Percentiles rank a stretch among this genome's conserved stretches.
phyloP scores from a whole-genome alignment of 2,113 vertebrate genomes.

The Semnornis frantzii region DNA sequence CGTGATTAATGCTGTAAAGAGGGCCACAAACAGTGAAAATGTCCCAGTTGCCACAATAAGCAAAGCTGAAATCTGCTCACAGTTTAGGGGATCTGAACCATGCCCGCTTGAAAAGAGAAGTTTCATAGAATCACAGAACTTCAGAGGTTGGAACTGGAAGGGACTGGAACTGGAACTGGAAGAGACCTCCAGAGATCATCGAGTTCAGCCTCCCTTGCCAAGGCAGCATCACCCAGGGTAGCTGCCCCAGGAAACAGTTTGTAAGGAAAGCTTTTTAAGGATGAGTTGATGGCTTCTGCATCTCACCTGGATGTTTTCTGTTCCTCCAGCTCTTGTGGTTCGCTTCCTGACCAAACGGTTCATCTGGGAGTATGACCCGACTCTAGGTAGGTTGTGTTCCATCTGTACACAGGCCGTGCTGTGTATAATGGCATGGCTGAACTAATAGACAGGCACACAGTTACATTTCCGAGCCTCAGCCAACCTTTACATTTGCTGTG shows the following conservation, averaged over 20 bases:
- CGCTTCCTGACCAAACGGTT: conserved; percentile 95
- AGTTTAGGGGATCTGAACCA: not conserved
- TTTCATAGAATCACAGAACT: too few species aligned
- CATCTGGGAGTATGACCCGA: conserved; percentile 99
- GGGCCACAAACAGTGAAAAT: not conserved
- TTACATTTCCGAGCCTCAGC: not conserved
- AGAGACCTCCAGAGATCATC: too few species aligned
- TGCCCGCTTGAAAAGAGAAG: not conserved
- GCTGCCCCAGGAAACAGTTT: too few species aligned
- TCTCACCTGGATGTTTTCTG: conserved; percentile 1
- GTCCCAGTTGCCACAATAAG: rapidly evolving
- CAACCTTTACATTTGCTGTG: not conserved
- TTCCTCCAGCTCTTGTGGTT: conserved; percentile 89
- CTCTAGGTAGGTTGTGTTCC: conserved; percentile 84
- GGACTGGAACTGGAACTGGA: too few species aligned
- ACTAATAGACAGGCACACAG: not conserved
- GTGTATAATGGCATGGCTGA: not conserved
- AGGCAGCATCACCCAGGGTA: too few species aligned
- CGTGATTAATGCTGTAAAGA: not conserved
- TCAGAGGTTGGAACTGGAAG: too few species aligned
- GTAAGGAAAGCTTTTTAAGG: not conserved
- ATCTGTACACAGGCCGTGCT: not conserved
- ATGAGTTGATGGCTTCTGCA: not conserved
- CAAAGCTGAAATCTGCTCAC: not conserved
- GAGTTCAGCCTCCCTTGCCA: not conserved